Percentiles rank a stretch among this genome's conserved stretches.
phyloP scores from a whole-genome alignment of 2,797 vertebrate genomes.

The Carduelis carduelis region DNA sequence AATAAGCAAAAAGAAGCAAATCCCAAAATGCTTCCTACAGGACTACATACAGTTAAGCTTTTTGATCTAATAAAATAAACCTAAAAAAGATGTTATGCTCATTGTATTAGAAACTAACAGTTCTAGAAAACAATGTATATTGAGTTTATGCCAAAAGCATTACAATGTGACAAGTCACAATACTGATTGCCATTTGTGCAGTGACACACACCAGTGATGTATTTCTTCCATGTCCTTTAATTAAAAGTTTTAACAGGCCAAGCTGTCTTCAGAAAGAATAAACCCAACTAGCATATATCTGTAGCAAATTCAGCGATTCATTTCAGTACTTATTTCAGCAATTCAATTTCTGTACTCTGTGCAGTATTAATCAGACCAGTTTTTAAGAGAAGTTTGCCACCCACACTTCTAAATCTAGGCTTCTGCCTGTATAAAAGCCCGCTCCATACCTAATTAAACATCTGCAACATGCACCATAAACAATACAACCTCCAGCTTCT shows the following conservation, averaged over 20 bases:
- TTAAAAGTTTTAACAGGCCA: neutral
- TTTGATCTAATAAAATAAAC: slow-evolving; percentile 1
- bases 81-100: neutral
- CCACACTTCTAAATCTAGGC: neutral
- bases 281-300: neutral
- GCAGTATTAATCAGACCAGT: neutral
- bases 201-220: neutral
- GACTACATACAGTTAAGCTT: neutral
- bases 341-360: neutral
- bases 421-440: neutral
- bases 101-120: neutral
- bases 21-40: neutral
- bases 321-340: neutral
- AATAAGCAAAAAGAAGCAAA: neutral
- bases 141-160: neutral
- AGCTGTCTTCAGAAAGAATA: neutral
- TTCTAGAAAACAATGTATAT: neutral
- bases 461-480: neutral
- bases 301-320: neutral
- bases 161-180: neutral
- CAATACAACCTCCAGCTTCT: neutral
- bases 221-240: neutral
- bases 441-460: neutral
- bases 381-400: neutral
- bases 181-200: neutral